Evolutionary conservation across 2,797 vertebrate genomes (phyloP), one percentile per base, ranked within the genome.

Genomic region (Fringilla coelebs): DNA sequence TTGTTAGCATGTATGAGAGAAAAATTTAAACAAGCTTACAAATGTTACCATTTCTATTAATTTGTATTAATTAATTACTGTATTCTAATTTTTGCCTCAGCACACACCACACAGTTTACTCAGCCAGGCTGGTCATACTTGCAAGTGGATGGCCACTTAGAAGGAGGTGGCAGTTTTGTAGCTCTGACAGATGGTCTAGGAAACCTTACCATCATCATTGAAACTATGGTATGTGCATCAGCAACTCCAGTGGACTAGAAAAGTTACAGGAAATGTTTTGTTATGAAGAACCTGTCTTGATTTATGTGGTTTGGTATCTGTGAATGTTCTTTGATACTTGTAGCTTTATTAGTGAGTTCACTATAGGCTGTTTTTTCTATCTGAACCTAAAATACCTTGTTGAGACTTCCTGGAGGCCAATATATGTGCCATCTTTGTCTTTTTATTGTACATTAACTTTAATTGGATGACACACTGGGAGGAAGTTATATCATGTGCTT

Each of bases 51-150:
- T 51, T 84, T 91, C 84, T 88, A 62, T 68, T 25, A 62, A 85
- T 19, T 17, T 25, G 11, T 31, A 19, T 52, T 52, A 31, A 22
- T 38, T 81, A 49, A 26, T 52, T 80, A 6, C 21, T 78, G 43
- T 80, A 9, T 67, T 91, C 15, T 83, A 28, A 31, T 60, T 72
- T 94, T 82, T 84, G 7, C 74, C 75, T 17, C 58, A 99, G 99
- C 99, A 13, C 99, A 99, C 88, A 99, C 98, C 24, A 99, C 99
- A 3, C 99, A 99, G 95, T 99, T 99, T 94, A 98, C 98, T 49
- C 98, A 98, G 91, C 99, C 99, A 17, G 99, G 99, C 21, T 99
- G 99, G 99, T 98, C 90, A 28, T 99, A 99, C 96, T 97, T 99
- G 91, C 96, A 98, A 96, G 99, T 98, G 26, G 98, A 99, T 46